Conservation (phyloP, 2,113 vertebrate species). For the Pygoscelis antarcticus region DNA sequence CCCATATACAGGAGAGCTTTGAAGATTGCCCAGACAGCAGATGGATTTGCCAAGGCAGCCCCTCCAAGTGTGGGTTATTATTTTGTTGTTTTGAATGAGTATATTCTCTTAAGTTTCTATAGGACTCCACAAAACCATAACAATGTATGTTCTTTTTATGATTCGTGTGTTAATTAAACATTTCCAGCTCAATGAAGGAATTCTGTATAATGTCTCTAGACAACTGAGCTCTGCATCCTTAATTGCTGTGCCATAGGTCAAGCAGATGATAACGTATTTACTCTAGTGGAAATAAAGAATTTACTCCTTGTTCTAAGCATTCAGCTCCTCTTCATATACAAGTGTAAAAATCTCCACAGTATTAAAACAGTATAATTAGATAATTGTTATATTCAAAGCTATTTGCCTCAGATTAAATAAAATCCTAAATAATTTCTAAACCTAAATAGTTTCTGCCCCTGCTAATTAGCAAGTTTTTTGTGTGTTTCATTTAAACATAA, state of each 20-base stretch:
- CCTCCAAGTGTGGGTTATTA: background rate
- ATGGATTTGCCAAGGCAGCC: background rate
- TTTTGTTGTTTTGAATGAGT: background rate
- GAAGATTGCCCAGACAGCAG: background rate
- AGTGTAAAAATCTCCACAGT: constrained; percentile 9
- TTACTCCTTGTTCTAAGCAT: constrained; percentile 12
- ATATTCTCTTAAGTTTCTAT: background rate
- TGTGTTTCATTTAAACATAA: constrained; percentile 66
- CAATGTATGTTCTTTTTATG: background rate
- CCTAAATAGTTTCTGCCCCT: constrained; percentile 9
- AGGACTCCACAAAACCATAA: background rate
- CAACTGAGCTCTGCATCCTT: constrained; percentile 33
- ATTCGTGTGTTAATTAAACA: constrained; percentile 59
- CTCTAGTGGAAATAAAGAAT: constrained; percentile 9
- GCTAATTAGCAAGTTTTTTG: constrained; percentile 62
- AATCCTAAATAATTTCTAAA: constrained; percentile 58
- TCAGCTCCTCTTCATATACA: background rate
- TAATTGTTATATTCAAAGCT: constrained; percentile 62
- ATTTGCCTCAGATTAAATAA: constrained; percentile 69
- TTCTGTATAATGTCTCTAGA: constrained; percentile 29
- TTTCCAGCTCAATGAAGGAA: constrained; percentile 48
- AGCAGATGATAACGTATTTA: constrained; percentile 36
- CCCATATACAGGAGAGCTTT: background rate
- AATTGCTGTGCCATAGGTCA: constrained; percentile 64
- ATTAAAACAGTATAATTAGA: constrained; percentile 53